Base-by-base conservation (phyloP, 2,113 vertebrate species). In the Triplophysa tibetana region DNA sequence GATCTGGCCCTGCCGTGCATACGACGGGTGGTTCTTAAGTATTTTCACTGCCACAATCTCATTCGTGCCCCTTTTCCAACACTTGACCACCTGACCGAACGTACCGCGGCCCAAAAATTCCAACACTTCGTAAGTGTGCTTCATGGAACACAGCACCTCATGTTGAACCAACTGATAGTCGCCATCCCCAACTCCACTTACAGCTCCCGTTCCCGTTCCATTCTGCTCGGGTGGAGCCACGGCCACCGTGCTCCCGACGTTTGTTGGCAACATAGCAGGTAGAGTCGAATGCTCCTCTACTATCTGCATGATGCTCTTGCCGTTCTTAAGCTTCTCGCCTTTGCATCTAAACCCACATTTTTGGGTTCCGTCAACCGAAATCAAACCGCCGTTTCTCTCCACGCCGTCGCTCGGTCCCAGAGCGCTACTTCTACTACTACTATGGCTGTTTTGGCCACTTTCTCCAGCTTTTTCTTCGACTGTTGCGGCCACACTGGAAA, bases 21-120 rank as follows among this genome's bases (percentile, higher is more conserved):
- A 98, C 0, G 97, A 99, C 81, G 97, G 97, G 87, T 98, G 97
- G 86, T 98, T 98, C 93, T 99, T 99, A 86, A 99, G 83, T 88
- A 99, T 98, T 88, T 99, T 99, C 79, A 99, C 91, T 1, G 97
- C 97, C 91, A 99, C 96, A 0, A 97, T 93, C 85, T 98, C 96
- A 66, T 93, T 96, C 1, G 96, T 97, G 85, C 95, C 96, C 77
- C 96, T 95, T 85, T 97, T 98, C 96, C 96, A 98, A 92, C 97
- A 98, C 87, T 98, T 98, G 64, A 97, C 97, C 26, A 99, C 97
- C 89, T 99, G 97, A 52, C 97, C 97, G n/a, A 99, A 99, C 74
- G 97, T 99, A 64, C 97, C 97, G 45, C 97, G 92, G 24, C 97
- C 96, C 83, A 99, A 93, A 88, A 99, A 99, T 90, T 98, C 97